These are phyloP conservation scores for Drosophila merina DNA, from an alignment of 2,888 invertebrate genomes.

Conservation along the genomic window DNA sequence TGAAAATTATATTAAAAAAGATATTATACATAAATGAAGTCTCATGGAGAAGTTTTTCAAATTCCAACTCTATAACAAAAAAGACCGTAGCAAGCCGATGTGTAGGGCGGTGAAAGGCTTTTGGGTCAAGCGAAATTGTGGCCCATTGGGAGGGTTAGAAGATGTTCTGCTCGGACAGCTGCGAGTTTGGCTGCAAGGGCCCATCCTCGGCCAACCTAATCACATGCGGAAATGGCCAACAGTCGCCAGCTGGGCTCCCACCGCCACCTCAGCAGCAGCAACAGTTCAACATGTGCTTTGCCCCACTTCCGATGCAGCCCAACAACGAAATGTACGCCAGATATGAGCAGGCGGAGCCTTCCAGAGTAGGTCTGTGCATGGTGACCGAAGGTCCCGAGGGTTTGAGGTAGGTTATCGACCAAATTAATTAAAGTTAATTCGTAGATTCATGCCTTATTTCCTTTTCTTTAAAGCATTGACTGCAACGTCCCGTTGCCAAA, in stretches of 20 bases:
- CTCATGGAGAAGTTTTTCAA: background rate
- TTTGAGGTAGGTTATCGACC: conserved; percentile 35
- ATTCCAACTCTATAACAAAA: background rate
- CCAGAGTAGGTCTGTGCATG: conserved; percentile 53
- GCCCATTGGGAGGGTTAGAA: conserved; percentile 8
- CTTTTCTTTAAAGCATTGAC: conserved; percentile 42
- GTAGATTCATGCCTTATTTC: background rate
- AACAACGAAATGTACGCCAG: background rate
- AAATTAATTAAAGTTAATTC: too few species aligned
- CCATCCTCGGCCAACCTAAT: conserved; percentile 40
- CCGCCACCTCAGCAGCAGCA: background rate
- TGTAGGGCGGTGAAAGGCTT: conserved; percentile 14
- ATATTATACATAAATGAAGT: background rate
- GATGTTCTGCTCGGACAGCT: conserved; percentile 62
- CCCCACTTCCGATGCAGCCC: conserved; percentile 20
- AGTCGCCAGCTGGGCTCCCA: conserved; percentile 7
- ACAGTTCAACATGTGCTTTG: conserved; percentile 15
- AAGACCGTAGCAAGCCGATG: conserved; percentile 19
- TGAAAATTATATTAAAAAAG: too few species aligned
- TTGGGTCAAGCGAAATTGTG: background rate
- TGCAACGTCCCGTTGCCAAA: conserved; percentile 60
- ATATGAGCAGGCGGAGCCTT: conserved; percentile 20
- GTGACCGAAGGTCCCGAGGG: conserved; percentile 63
- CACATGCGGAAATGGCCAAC: background rate
- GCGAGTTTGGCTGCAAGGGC: conserved; percentile 48